A percentile compares a stretch with the other conserved stretches of the same genome.
These are phyloP conservation scores for Epinephelus lanceolatus DNA, from an alignment of 2,113 vertebrate species.

Conservation along the genomic window DNA sequence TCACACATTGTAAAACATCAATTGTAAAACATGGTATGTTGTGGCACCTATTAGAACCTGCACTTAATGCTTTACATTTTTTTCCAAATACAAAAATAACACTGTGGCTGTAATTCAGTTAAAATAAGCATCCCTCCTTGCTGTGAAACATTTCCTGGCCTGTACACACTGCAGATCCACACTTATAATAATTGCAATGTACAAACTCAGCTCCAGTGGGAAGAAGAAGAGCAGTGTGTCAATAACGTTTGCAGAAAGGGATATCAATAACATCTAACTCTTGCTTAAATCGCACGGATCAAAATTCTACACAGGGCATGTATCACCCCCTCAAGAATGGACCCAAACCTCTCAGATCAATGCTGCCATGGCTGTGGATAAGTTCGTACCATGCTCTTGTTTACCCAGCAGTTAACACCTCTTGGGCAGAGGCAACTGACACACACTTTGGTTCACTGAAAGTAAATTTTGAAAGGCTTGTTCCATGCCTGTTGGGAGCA, in stretches of 20 bases:
- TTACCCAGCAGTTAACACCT: conserved; percentile 12
- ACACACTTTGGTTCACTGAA: conserved; percentile 17
- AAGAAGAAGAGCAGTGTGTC: conserved; percentile 4
- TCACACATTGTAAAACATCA: too few species aligned
- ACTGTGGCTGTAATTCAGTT: background rate
- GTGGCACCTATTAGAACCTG: background rate
- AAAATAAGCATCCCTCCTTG: background rate
- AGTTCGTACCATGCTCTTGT: background rate
- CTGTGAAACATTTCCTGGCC: background rate
- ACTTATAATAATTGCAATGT: background rate
- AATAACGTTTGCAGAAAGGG: background rate
- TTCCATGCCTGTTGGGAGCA: conserved; percentile 18
- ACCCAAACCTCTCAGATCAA: conserved; percentile 22
- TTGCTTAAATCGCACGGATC: background rate
- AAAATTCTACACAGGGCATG: background rate
- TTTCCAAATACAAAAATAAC: background rate
- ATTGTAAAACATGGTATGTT: background rate
- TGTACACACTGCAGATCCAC: background rate
- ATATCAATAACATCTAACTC: conserved; percentile 8
- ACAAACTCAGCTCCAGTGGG: background rate
- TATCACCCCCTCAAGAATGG: background rate
- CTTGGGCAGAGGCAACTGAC: conserved; percentile 20
- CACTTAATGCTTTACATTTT: background rate
- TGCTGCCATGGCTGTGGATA: conserved; percentile 4
- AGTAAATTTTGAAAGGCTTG: background rate